phyloP scores from a whole-genome alignment of 2,888 invertebrate genomes.

The Netelia virgata region DNA sequence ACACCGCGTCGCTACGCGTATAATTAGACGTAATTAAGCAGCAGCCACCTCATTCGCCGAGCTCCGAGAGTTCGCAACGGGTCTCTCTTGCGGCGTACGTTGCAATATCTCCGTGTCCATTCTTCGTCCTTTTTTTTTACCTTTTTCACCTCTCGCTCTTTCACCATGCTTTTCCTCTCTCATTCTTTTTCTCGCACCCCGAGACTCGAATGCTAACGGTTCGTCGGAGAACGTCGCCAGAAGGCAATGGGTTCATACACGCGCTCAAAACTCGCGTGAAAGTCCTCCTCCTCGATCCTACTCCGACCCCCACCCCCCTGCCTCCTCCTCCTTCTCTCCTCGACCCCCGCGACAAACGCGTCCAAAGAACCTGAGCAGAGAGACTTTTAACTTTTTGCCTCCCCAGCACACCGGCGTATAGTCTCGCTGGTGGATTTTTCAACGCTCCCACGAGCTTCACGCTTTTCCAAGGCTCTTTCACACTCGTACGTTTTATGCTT shows the following conservation, averaged over 20 bases:
- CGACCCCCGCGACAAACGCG: constrained; percentile 35
- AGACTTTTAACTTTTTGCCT: constrained; percentile 48
- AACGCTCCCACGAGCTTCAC: background rate
- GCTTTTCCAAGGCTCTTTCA: constrained; percentile 14
- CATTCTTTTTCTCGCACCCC: constrained; percentile 47
- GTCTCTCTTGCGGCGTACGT: constrained; percentile 43
- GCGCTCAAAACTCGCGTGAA: constrained; percentile 48
- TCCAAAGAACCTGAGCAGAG: constrained; percentile 26
- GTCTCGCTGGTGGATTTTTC: constrained; percentile 14
- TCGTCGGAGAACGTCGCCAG: constrained; percentile 53
- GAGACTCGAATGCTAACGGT: constrained; percentile 48
- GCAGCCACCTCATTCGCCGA: constrained; percentile 74
- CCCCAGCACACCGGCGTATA: background rate
- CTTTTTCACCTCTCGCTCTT: constrained; percentile 14
- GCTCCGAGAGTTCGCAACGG: constrained; percentile 52
- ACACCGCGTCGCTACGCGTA: constrained; percentile 73
- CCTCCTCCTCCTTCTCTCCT: background rate
- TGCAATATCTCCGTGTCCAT: constrained; percentile 62
- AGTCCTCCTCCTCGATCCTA: background rate
- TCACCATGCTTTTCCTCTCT: constrained; percentile 26
- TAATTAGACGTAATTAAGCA: constrained; percentile 83
- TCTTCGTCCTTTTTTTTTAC: constrained; percentile 42
- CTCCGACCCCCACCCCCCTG: background rate
- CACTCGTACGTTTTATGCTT: constrained; percentile 7
- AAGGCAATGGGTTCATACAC: constrained; percentile 53